Evolutionary conservation across 1,140 invertebrate genomes (phyloP).

Genomic region (Teleopsis dalmanni): DNA sequence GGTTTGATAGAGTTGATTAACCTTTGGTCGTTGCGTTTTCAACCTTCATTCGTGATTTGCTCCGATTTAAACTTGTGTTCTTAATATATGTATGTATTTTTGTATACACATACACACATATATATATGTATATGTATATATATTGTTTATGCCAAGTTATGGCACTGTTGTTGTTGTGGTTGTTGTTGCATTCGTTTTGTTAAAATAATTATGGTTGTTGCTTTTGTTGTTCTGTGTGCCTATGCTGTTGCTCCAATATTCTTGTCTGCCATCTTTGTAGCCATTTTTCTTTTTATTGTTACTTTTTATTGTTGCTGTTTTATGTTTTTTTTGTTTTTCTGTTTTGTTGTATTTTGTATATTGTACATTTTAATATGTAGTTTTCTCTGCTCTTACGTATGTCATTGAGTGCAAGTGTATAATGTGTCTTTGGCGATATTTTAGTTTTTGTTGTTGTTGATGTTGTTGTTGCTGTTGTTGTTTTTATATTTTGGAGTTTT

Average conservation of each 20-base stretch:
- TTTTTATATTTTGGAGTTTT: neutral
- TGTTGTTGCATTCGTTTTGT: conserved; percentile 16
- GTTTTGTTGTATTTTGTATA: neutral
- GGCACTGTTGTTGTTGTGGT: conserved; percentile 7
- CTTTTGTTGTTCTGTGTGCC: conserved; percentile 5
- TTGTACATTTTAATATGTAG: neutral
- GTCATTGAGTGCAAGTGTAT: neutral
- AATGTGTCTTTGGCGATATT: no score
- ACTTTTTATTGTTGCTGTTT: conserved; percentile 2
- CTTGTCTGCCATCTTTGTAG: neutral
- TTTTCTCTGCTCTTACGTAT: neutral
- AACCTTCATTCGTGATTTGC: conserved; percentile 24
- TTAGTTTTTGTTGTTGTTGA: neutral
- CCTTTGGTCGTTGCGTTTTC: conserved; percentile 42
- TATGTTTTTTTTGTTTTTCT: conserved; percentile 5
- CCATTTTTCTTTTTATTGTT: conserved; percentile 6
- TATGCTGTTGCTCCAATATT: neutral
- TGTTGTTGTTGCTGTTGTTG: neutral
- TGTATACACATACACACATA: no score
- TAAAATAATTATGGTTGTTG: conserved; percentile 21
- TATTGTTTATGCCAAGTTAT: no score
- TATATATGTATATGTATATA: no score
- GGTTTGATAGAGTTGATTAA: conserved; percentile 36
- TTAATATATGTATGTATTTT: no score
- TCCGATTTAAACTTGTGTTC: conserved; percentile 14